Base-by-base conservation (phyloP, 2,888 invertebrate species). In the Athalia circularis region DNA sequence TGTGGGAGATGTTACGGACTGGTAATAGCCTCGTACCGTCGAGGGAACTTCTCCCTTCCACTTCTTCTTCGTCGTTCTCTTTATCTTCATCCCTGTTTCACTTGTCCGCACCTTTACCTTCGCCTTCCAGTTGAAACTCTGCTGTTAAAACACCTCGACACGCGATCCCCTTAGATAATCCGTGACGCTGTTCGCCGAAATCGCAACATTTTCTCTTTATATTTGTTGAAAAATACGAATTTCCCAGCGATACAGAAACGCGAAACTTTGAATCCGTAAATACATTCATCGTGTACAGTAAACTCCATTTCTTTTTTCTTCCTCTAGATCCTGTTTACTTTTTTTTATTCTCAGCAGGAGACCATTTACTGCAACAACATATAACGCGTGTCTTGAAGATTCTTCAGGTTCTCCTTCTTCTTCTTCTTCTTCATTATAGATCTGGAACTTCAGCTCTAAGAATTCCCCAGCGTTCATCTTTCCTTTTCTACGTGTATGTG, bases 1-100 rank as follows among this genome's bases (percentile, higher is more conserved):
- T 72, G n/a, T 6, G 72, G 72, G 72, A 72, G 72, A 72, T 72
- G 72, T 72, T 72, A 72, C 72, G 57, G 59, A 47, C 72, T 72
- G 72, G 72, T 72, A 72, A 72, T 72, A 72, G 72, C 59, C 72
- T 59, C 6, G 72, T 59, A 72, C 72, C 57, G 57, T 59, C 6
- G 13, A 72, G 59, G 57, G 47, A 59, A 68, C 13, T n/a, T 68
- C 52, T 52, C 54, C 43, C 50, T 54, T 9, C 6, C 54, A 11
- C 54, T 54, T 29, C 15, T 43, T 29, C n/a, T 54, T 13, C 2
- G 4, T 57, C 70, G n/a, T 11, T 57, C n/a, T 57, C 57, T 7
- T 3, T 45, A 57, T 57, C 45, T 62, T 13, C 15, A 7, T 62
- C 13, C 62, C 13, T 6, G 13, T 68, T 11, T 68, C 52, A 52